Evolutionary conservation across 2,888 invertebrate species (phyloP).

Genomic region (Mimas tiliae): DNA sequence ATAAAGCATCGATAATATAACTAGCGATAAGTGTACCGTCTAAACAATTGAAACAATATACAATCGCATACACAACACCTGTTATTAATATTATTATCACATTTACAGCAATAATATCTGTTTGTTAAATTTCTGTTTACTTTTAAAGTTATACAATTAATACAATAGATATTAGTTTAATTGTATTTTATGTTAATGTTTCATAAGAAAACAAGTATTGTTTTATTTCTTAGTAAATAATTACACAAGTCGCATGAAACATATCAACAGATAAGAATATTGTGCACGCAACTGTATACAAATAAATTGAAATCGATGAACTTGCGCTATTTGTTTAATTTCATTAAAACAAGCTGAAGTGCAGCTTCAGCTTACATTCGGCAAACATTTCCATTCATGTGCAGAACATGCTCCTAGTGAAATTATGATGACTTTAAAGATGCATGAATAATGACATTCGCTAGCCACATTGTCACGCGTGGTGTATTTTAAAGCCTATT

Average conservation of each 20-base stretch:
- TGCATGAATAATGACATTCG: conserved; percentile 5
- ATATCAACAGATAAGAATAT: not conserved
- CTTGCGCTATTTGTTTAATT: not conserved
- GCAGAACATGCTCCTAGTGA: conserved; percentile 12
- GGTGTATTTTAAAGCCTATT: not conserved
- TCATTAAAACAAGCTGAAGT: not conserved
- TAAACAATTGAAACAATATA: conserved; percentile 11
- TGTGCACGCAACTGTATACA: conserved; percentile 14
- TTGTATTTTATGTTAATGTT: not conserved
- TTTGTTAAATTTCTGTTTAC: conserved; percentile 9
- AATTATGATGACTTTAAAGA: not conserved
- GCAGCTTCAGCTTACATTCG: conserved; percentile 2
- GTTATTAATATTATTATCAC: conserved; percentile 14
- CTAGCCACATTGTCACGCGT: no score
- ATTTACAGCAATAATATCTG: conserved; percentile 9
- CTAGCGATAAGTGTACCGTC: not conserved
- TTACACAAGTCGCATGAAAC: no score
- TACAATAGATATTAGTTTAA: not conserved
- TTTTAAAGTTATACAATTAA: not conserved
- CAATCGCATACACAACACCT: conserved; percentile 17
- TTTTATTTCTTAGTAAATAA: no score
- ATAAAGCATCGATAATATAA: not conserved
- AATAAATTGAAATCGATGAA: not conserved
- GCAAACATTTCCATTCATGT: conserved; percentile 7
- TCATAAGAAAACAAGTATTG: no score